Conservation (phyloP, 2,113 vertebrate genomes). For the Scomber scombrus region DNA sequence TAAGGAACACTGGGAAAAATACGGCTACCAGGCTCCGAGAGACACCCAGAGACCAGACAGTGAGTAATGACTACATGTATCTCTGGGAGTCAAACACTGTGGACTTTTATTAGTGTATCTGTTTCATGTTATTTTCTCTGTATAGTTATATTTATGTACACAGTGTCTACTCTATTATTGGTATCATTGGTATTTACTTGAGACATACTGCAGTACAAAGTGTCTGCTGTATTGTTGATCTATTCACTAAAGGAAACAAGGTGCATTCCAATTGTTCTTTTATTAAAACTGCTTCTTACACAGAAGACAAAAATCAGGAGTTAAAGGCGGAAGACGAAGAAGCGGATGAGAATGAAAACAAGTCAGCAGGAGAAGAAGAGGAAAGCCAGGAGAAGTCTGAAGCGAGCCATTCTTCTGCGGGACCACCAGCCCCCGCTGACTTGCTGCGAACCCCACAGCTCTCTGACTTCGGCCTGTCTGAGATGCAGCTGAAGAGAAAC, state of each 20-base stretch:
- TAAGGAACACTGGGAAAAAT: constrained; percentile 87
- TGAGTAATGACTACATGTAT: constrained; percentile 59
- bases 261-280: not conserved
- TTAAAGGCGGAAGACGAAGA: constrained; percentile 30
- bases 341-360: constrained; percentile 30
- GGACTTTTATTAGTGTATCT: not conserved
- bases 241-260: not conserved
- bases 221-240: not conserved
- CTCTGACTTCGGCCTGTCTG: constrained; percentile 93
- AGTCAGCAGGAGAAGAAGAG: constrained; percentile 15
- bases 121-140: not conserved
- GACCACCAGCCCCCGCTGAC: constrained; percentile 39
- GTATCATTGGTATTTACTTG: not conserved
- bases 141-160: not conserved
- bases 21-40: constrained; percentile 83
- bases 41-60: constrained; percentile 73
- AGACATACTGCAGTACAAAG: too few relatives aligned
- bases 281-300: not conserved
- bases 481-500: constrained; percentile 81
- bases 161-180: too few relatives aligned
- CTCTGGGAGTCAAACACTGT: not conserved
- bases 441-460: constrained; percentile 85
- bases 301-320: constrained; percentile 45
- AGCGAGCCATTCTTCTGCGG: not conserved
- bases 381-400: too few relatives aligned